These are phyloP conservation scores for Ailuropoda melanoleuca DNA, from an alignment of 2,113 vertebrate genomes.

Conservation along the genomic window DNA sequence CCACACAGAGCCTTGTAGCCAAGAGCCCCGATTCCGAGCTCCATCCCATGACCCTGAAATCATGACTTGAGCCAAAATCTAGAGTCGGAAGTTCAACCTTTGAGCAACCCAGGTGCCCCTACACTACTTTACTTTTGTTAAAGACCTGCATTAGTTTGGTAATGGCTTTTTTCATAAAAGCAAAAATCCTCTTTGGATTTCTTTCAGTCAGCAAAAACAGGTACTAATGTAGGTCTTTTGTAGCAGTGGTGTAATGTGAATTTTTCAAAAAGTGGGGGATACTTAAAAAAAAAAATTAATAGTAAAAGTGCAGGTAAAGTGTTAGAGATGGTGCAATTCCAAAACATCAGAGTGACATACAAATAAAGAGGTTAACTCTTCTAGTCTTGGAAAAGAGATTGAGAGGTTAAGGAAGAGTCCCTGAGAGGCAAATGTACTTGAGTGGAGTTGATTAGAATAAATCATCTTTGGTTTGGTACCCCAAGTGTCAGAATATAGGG, in stretches of 20 bases:
- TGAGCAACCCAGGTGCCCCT: not conserved
- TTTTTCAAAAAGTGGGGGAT: not conserved
- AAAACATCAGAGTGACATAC: not conserved
- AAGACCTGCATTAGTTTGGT: not conserved
- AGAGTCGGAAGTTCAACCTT: no score
- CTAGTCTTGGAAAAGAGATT: not conserved
- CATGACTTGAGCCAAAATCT: no score
- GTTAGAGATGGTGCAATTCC: not conserved
- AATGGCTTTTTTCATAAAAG: not conserved
- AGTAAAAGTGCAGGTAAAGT: not conserved
- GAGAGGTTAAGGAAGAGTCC: not conserved
- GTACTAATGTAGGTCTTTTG: not conserved
- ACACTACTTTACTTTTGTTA: not conserved
- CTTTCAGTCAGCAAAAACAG: not conserved
- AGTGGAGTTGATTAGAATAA: not conserved
- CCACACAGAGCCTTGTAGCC: no score
- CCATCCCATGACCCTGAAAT: no score
- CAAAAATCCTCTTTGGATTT: not conserved
- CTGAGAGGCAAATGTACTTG: fast-evolving
- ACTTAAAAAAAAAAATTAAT: not conserved
- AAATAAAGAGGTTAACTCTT: not conserved
- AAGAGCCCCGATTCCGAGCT: no score
- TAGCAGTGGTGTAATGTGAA: not conserved
- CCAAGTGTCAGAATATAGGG: not conserved
- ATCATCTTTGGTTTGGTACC: not conserved